Base-by-base conservation (phyloP, 2,797 vertebrate genomes). In the Halcyon chelicuti region DNA sequence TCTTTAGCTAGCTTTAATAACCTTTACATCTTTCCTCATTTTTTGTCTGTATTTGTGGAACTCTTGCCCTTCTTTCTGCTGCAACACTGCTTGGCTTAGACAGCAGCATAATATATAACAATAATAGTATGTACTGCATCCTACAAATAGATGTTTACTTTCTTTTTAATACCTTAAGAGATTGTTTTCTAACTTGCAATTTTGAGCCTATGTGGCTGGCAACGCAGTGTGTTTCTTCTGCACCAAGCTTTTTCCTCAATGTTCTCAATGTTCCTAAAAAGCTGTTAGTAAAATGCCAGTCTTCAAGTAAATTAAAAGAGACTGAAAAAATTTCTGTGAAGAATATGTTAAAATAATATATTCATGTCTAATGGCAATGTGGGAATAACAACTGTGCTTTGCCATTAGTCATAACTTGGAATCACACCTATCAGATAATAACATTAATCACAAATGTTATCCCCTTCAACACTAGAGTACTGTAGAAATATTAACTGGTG, bases 191-290 rank as follows among this genome's bases (percentile, higher is more conserved):
- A 86, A 71, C 26, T 57, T 73, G 35, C 23, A 91, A 73, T 77
- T 85, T 88, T 87, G 57, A 67, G 88, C 54, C 33, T 78, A 22
- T 3, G 0, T 58, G 20, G 18, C 49, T 94, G 54, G 25, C 55
- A 94, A 61, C 33, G 35, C 20, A 66, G 54, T 39, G 42, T 17
- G 51, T 82, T 86, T 94, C 73, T 86, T 95, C 75, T 33, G 55
- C 68, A 35, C 18, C 40, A 80, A 61, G 31, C 29, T 84, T 92
- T 78, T 96, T 88, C 47, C 40, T 78, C 51, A 71, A 47, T 65
- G 37, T 10, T 92, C 20, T 86, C 12, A 20, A 67, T 92, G 62
- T 96, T 94, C 86, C 76, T 95, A 86, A 95, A 96, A 92, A 93
- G 40, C 54, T 96, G 58, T 46, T 71, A 93, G 71, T 44, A 92